phyloP scores from a whole-genome alignment of 2,888 invertebrate species.

The Rhimphoctona megacephalus region DNA sequence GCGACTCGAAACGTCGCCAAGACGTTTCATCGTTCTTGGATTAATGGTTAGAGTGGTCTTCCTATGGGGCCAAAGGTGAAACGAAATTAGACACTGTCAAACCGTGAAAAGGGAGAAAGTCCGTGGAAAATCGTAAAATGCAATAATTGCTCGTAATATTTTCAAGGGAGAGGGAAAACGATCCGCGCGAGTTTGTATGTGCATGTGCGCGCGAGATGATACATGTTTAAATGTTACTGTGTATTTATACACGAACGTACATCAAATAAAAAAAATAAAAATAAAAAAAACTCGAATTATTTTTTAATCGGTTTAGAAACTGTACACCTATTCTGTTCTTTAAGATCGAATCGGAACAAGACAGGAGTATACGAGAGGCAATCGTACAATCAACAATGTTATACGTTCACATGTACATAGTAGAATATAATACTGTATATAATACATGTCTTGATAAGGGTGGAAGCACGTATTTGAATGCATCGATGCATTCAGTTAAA shows the following conservation, averaged over 20 bases:
- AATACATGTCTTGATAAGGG: not conserved
- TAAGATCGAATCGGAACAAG: not conserved
- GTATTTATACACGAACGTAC: not conserved
- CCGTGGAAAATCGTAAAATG: slow-evolving; percentile 57
- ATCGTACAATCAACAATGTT: slow-evolving; percentile 60
- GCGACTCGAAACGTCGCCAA: slow-evolving; percentile 25
- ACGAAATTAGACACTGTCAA: slow-evolving; percentile 15
- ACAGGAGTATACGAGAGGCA: slow-evolving; percentile 51
- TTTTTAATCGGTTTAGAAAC: not conserved
- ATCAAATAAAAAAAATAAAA: not conserved
- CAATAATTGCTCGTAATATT: slow-evolving; percentile 66
- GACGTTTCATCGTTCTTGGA: slow-evolving; percentile 15
- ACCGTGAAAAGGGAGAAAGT: slow-evolving; percentile 14
- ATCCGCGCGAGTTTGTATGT: slow-evolving; percentile 16
- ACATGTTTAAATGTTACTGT: not conserved
- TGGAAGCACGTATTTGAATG: slow-evolving; percentile 15
- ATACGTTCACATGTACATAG: slow-evolving; percentile 7
- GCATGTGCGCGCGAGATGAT: not conserved
- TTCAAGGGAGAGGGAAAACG: slow-evolving; percentile 18
- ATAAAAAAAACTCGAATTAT: not conserved
- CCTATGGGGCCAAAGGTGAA: not conserved
- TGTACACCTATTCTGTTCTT: not conserved
- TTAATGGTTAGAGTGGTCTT: not conserved
- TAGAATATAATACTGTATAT: not conserved
- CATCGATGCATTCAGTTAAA: slow-evolving; percentile 23